Evolutionary conservation across 2,113 vertebrate species (phyloP).

Genomic region (Girardinichthys multiradiatus): DNA sequence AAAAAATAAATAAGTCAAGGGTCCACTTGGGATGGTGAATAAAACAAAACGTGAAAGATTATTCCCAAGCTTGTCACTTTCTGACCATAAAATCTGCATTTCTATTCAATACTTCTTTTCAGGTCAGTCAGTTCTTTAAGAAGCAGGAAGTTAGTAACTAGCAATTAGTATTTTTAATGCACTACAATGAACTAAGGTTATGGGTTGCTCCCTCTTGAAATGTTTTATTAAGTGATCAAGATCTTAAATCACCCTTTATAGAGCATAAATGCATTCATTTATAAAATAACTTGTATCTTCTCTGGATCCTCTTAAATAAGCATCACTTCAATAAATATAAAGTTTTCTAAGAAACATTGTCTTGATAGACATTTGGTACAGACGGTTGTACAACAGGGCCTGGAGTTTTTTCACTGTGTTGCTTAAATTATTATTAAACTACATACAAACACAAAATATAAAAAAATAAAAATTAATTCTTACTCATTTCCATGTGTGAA

Average conservation of each 20-base stretch:
- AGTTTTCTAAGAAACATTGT: too few species aligned
- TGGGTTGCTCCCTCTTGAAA: not conserved
- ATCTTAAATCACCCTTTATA: not conserved
- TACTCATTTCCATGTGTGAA: too few species aligned
- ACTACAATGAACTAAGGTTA: not conserved
- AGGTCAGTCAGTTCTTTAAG: conserved; percentile 4
- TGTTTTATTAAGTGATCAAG: not conserved
- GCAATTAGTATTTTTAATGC: conserved; percentile 9
- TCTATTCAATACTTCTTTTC: not conserved
- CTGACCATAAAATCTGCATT: conserved; percentile 1
- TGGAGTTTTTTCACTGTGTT: too few species aligned
- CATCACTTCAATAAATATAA: too few species aligned
- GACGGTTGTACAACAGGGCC: too few species aligned
- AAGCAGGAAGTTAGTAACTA: not conserved
- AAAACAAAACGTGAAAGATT: conserved; percentile 6
- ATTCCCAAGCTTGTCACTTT: not conserved
- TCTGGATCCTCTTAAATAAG: too few species aligned
- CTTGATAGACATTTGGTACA: too few species aligned
- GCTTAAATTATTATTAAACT: too few species aligned
- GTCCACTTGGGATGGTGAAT: conserved; percentile 1
- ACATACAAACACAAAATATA: too few species aligned
- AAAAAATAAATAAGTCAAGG: not conserved
- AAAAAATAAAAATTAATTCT: too few species aligned
- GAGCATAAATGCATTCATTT: not conserved
- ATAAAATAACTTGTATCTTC: not conserved